Conservation (phyloP, 2,113 vertebrate species). For the Tenebrosternarchus preto region DNA sequence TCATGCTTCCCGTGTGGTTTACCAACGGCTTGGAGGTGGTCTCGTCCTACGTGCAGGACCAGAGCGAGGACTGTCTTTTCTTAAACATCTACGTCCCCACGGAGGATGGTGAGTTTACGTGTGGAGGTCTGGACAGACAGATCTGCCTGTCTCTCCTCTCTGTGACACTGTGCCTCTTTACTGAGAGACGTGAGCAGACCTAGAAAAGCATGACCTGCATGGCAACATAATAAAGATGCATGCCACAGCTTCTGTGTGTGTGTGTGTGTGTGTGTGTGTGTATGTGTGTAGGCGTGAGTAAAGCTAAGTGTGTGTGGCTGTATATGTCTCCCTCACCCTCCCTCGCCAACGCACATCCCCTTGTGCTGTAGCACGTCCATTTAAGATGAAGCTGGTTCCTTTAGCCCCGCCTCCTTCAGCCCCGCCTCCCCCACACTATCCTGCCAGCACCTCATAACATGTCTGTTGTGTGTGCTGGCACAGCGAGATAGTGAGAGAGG, state of each 20-base stretch:
- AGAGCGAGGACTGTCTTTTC: constrained; percentile 98
- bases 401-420: constrained; percentile 59
- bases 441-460: constrained; percentile 84
- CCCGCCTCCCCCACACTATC: constrained; percentile 66
- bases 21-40: constrained; percentile 97
- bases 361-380: constrained; percentile 78
- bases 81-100: constrained; percentile 99
- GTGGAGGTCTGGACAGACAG: constrained; percentile 67
- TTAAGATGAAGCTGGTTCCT: constrained; percentile 73
- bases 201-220: constrained; percentile 88
- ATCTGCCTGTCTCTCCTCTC: constrained; percentile 60
- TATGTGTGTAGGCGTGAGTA: constrained; percentile 46
- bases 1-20: constrained; percentile 99
- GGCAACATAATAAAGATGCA: constrained; percentile 87
- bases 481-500: constrained; percentile 80
- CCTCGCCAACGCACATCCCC: constrained; percentile 66
- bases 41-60: constrained; percentile 95
- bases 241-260: constrained; percentile 73
- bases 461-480: constrained; percentile 89
- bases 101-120: constrained; percentile 97
- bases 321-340: constrained; percentile 53
- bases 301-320: constrained; percentile 49
- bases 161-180: constrained; percentile 68
- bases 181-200: constrained; percentile 54
- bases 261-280: constrained; percentile 64